These are phyloP conservation scores for Oegoconia quadripuncta DNA, from an alignment of 2,888 invertebrate species.

Conservation along the genomic window DNA sequence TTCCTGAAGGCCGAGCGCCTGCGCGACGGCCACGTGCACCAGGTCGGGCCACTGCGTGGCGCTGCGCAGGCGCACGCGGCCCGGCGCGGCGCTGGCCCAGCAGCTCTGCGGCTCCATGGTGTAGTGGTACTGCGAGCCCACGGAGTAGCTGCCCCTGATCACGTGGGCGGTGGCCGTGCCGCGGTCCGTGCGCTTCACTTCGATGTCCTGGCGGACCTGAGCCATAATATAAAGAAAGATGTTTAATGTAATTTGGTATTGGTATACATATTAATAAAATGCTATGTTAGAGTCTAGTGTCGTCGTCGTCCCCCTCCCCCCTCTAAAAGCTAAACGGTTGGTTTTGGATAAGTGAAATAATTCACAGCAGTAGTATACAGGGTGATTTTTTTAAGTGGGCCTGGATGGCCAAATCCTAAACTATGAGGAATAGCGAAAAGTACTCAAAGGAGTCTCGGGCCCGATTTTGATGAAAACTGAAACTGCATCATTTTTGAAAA, in stretches of 20 bases:
- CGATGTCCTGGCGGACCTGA: conserved; percentile 53
- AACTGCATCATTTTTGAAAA: not conserved
- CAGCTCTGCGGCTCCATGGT: conserved; percentile 87
- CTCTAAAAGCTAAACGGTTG: too few relatives aligned
- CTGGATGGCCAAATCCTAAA: too few relatives aligned
- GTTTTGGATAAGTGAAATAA: too few relatives aligned
- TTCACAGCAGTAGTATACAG: too few relatives aligned
- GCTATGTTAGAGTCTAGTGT: not conserved
- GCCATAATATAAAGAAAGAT: too few relatives aligned
- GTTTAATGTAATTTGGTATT: not conserved
- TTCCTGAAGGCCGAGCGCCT: conserved; percentile 72
- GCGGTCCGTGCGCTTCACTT: conserved; percentile 44
- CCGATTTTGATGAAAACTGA: too few relatives aligned
- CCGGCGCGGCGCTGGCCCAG: not conserved
- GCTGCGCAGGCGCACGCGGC: conserved; percentile 54
- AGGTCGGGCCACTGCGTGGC: conserved; percentile 83
- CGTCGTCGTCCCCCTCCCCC: not conserved
- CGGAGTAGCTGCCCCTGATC: conserved; percentile 75
- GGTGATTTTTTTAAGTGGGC: too few relatives aligned
- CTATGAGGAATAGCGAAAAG: too few relatives aligned
- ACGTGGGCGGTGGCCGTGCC: conserved; percentile 66
- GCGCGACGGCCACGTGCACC: conserved; percentile 76
- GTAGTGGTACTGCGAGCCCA: conserved; percentile 86
- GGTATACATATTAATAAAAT: not conserved
- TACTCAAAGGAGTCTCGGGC: too few relatives aligned